These are phyloP conservation scores for Creontiades dilutus DNA, from an alignment of 2,888 invertebrate genomes.

Conservation along the genomic window DNA sequence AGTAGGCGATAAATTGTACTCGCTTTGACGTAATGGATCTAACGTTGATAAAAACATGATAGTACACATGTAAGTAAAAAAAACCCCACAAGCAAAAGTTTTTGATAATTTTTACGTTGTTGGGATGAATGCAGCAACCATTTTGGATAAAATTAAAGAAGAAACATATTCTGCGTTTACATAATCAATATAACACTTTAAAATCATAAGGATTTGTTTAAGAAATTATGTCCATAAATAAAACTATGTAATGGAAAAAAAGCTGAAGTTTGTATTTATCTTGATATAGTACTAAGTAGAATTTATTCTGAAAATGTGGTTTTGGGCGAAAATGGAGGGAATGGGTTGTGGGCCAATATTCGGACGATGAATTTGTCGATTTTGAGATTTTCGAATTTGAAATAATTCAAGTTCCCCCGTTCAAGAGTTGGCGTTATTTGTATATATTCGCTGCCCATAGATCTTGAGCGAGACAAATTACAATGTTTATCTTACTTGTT, in stretches of 20 bases:
- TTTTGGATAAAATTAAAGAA: not conserved
- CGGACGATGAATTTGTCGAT: too few relatives aligned
- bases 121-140: not conserved
- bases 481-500: too few relatives aligned
- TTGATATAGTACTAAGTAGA: slow-evolving; percentile 19
- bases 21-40: not conserved
- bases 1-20: slow-evolving; percentile 34
- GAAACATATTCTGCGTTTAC: not conserved
- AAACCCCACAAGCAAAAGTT: not conserved
- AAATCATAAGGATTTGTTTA: slow-evolving; percentile 11
- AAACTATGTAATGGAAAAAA: slow-evolving; percentile 11
- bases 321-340: not conserved
- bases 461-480: too few relatives aligned
- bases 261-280: slow-evolving; percentile 6
- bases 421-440: too few relatives aligned
- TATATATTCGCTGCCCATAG: too few relatives aligned
- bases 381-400: too few relatives aligned
- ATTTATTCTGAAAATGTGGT: not conserved
- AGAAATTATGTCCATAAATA: slow-evolving; percentile 3
- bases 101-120: not conserved
- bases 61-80: not conserved
- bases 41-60: not conserved
- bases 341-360: too few relatives aligned
- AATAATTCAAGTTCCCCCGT: too few relatives aligned
- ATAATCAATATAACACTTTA: slow-evolving; percentile 9